Evolutionary conservation across 2,888 invertebrate species (phyloP), one percentile per base, ranked within the genome.

Genomic region (Flexamia atlantica): DNA sequence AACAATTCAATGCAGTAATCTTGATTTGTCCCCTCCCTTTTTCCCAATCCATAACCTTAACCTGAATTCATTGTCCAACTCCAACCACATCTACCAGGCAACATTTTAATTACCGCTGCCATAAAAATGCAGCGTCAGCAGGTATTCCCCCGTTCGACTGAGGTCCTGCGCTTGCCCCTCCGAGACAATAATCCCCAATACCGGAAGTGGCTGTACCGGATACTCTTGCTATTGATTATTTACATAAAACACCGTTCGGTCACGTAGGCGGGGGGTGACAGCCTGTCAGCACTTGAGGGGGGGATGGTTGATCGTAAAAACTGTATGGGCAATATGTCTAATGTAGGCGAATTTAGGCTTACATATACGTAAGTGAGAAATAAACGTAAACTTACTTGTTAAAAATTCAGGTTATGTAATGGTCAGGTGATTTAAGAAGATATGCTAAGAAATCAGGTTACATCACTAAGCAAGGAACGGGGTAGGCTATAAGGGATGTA

Each of bases 191-290:
- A 64, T 64, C 3, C 64, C 64, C 64, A 30, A 28, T 20, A 64
- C 64, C 64, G 64, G 64, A 64, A 64, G 64, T 64, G 30, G 12
- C 64, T 64, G 64, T 64, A 64, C 64, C 64, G 64, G 64, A 64
- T 64, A 64, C 64, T 64, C 64, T 64, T 9, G 64, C 64, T 64
- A 64, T 64, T 28, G 64, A 64, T 64, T 64, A 30, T 64, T 64
- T 64, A 64, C 30, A 64, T 64, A 64, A 64, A 64, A 64, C 64
- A 64, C 28, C 4, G 28, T 64, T 64, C 64, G 3, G 64, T 64
- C 64, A 64, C 64, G 64, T 64, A 64, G 28, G 25, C 57, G 53
- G 23, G 10, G 53, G 53, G 20, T 53, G 53, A 23, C 23, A 14
- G 23, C 53, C 5, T 53, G 53, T 5, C 23, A 14, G 23, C 53